Evolutionary conservation across 1,140 invertebrate species (phyloP).

Genomic region (Meloidogyne hapla): DNA sequence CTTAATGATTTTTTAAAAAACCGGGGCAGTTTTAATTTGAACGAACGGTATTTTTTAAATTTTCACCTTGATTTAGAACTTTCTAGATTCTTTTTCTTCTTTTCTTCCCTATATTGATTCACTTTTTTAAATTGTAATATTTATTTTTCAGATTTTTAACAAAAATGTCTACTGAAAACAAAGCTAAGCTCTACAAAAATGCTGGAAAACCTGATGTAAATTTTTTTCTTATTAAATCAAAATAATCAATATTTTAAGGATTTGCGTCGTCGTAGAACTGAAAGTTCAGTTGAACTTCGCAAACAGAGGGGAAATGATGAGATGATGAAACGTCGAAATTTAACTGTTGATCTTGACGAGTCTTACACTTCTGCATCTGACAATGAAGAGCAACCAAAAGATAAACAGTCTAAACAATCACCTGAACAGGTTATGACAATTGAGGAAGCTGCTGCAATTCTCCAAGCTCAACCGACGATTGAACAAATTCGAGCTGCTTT

Average conservation of each 20-base stretch:
- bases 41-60: too few relatives aligned
- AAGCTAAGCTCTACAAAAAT: conserved; percentile 42
- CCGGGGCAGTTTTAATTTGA: too few relatives aligned
- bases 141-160: neutral
- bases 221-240: neutral
- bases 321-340: conserved; percentile 86
- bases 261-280: conserved; percentile 86
- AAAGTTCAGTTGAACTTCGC: conserved; percentile 87
- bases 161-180: conserved; percentile 27
- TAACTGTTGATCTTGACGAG: conserved; percentile 69
- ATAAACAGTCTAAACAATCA: neutral
- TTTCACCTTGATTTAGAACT: too few relatives aligned
- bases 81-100: too few relatives aligned
- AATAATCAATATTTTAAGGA: conserved; percentile 69
- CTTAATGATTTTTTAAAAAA: too few relatives aligned
- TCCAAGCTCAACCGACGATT: conserved; percentile 16
- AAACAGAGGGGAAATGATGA: conserved; percentile 95
- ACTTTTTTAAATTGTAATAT: too few relatives aligned
- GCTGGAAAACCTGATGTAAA: conserved; percentile 29
- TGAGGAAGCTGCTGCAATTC: conserved; percentile 29
- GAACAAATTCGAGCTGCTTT: conserved; percentile 38
- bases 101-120: too few relatives aligned
- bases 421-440: conserved; percentile 17
- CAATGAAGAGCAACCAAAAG: conserved; percentile 1
- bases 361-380: conserved; percentile 25